Conservation (phyloP, 2,888 invertebrate genomes). For the Palloptera scutellata region DNA sequence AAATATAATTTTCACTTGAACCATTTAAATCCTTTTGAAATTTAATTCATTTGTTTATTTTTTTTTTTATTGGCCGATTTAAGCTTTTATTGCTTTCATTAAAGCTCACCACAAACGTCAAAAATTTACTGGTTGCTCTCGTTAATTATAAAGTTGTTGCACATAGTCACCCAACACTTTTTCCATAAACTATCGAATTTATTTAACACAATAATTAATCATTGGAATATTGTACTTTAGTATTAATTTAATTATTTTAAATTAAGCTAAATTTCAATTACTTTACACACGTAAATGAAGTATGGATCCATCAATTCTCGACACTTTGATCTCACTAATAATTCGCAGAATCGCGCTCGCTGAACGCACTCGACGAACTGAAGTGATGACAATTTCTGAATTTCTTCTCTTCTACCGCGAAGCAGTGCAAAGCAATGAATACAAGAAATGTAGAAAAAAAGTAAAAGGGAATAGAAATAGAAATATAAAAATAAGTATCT, state of each 20-base stretch:
- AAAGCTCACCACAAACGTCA: conserved; percentile 27
- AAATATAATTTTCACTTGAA: background rate
- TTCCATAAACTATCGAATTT: background rate
- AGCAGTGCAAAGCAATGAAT: conserved; percentile 7
- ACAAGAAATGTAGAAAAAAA: background rate
- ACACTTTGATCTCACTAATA: background rate
- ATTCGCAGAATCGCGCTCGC: conserved; percentile 22
- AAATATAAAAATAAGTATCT: background rate
- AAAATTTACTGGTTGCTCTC: conserved; percentile 34
- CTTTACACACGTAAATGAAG: conserved; percentile 1
- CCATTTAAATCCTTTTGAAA: background rate
- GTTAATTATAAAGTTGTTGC: background rate
- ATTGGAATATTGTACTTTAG: background rate
- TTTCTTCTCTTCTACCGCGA: conserved; percentile 16
- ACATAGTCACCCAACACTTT: conserved; percentile 8
- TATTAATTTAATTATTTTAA: conserved; percentile 4
- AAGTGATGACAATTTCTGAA: conserved; percentile 12
- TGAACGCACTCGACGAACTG: conserved; percentile 32
- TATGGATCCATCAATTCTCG: background rate
- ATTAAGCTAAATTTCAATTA: background rate
- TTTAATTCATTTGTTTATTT: conserved; percentile 14
- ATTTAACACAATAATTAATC: background rate
- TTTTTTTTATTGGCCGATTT: conserved; percentile 10
- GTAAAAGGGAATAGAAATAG: background rate
- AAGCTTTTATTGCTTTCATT: background rate